Conservation (phyloP, 2,888 invertebrate genomes). For the Andricus curvator region DNA sequence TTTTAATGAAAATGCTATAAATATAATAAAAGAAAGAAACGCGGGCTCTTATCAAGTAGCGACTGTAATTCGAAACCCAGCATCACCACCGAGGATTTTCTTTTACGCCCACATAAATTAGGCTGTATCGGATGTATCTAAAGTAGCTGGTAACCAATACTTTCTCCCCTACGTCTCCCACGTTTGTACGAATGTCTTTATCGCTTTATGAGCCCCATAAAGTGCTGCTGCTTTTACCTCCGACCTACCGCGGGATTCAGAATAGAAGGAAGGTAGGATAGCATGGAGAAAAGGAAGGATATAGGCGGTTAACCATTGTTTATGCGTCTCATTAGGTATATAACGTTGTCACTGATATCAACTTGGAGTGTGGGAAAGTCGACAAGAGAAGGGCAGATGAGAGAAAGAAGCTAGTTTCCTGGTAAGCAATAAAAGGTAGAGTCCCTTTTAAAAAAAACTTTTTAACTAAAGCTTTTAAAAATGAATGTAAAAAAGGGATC, state of each 20-base stretch:
- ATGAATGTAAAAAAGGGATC: no score
- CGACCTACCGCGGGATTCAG: constrained; percentile 28
- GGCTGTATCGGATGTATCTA: constrained; percentile 9
- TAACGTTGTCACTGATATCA: constrained; percentile 57
- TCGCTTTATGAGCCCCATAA: constrained; percentile 71
- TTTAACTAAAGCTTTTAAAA: no score
- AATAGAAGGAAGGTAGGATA: constrained; percentile 12
- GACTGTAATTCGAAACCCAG: not conserved
- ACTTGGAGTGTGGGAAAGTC: constrained; percentile 36
- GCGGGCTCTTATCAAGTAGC: not conserved
- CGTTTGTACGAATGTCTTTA: constrained; percentile 71
- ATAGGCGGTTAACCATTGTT: constrained; percentile 61
- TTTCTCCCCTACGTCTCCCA: constrained; percentile 42
- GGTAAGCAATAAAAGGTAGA: not conserved
- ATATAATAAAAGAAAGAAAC: not conserved
- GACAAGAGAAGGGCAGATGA: constrained; percentile 21
- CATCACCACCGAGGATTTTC: not conserved
- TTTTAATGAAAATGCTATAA: not conserved
- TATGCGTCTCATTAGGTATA: constrained; percentile 67
- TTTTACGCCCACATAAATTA: constrained; percentile 7
- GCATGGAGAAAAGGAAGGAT: constrained; percentile 40
- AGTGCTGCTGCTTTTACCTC: constrained; percentile 61
- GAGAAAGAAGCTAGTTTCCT: not conserved
- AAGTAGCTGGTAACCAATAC: constrained; percentile 5
- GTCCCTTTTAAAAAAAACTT: no score